Conservation (phyloP, 2,797 vertebrate species). For the Phoxinus dragarum region DNA sequence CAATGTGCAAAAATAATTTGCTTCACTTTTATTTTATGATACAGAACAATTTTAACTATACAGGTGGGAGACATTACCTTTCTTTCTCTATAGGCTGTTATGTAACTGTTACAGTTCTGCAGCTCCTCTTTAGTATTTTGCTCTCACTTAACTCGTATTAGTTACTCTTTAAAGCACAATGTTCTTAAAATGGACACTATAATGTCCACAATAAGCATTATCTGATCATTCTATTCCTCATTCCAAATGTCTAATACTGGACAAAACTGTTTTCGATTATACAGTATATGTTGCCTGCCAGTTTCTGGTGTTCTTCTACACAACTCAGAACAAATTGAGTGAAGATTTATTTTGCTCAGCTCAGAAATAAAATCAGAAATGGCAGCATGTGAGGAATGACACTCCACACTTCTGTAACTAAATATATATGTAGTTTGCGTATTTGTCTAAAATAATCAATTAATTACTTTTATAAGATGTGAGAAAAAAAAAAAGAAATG, state of each 20-base stretch:
- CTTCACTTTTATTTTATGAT: slow-evolving; percentile 32
- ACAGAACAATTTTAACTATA: not conserved
- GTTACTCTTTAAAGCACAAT: not conserved
- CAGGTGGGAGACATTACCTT: slow-evolving; percentile 9
- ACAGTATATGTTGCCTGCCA: not conserved
- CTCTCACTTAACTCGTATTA: not conserved
- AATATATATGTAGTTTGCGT: not conserved
- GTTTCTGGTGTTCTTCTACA: not conserved
- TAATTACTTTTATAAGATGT: not conserved
- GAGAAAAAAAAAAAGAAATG: not conserved
- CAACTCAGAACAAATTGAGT: not conserved
- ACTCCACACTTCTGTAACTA: not conserved
- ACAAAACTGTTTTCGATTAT: not conserved
- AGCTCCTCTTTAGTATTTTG: not conserved
- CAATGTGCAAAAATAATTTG: slow-evolving; percentile 14
- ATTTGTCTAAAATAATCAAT: not conserved
- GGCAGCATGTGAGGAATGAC: not conserved
- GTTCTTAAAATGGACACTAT: not conserved
- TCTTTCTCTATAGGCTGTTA: not conserved
- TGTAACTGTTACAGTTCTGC: slow-evolving; percentile 11
- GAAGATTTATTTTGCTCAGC: not conserved
- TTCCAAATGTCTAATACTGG: not conserved
- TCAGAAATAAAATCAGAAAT: not conserved
- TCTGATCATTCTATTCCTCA: not conserved
- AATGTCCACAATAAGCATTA: not conserved